Evolutionary conservation across 2,888 invertebrate genomes (phyloP).

Genomic region (Calliscelio sp.): DNA sequence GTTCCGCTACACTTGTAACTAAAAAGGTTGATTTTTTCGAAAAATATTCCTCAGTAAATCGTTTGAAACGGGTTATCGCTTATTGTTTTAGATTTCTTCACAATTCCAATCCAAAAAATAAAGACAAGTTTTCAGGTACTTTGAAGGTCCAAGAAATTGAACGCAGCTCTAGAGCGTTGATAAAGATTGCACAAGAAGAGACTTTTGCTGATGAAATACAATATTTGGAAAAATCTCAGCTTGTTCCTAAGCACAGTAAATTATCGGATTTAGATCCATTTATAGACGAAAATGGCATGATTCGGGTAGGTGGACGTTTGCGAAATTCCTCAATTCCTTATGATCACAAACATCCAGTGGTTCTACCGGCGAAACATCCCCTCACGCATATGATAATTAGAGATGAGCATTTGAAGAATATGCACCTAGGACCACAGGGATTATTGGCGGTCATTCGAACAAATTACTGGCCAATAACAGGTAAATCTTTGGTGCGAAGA

Average conservation of each 20-base stretch:
- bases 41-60: constrained; percentile 16
- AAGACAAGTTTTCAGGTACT: background rate
- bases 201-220: too few species aligned
- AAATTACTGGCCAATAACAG: constrained; percentile 63
- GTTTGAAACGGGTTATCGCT: constrained; percentile 3
- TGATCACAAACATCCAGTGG: constrained; percentile 28
- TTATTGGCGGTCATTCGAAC: constrained; percentile 40
- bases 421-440: constrained; percentile 53
- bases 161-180: background rate
- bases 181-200: background rate
- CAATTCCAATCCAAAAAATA: constrained; percentile 25
- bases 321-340: constrained; percentile 18
- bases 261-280: constrained; percentile 22
- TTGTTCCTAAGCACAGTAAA: constrained; percentile 6
- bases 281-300: constrained; percentile 10
- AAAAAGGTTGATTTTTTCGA: too few species aligned
- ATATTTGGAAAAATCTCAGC: too few species aligned
- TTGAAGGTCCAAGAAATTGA: background rate
- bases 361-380: constrained; percentile 37
- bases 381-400: constrained; percentile 33
- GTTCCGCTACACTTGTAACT: too few species aligned
- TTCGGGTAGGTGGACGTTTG: constrained; percentile 28
- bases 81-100: constrained; percentile 7
- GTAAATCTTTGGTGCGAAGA: background rate
- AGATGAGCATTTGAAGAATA: constrained; percentile 28